phyloP scores from a whole-genome alignment of 2,888 invertebrate genomes.

The Arge pagana region DNA sequence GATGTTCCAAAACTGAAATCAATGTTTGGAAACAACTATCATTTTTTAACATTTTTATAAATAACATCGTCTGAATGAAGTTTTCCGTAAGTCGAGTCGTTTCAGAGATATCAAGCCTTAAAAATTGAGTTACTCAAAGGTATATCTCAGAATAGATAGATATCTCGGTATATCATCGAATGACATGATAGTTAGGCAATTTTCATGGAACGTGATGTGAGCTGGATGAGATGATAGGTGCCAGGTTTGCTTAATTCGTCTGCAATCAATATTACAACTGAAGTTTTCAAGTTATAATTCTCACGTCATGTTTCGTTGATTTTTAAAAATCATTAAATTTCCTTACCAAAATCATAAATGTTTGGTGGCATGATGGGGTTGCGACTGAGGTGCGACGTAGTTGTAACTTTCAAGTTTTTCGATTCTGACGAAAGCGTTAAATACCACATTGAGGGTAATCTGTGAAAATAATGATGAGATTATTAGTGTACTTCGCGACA shows the following conservation, averaged over 20 bases:
- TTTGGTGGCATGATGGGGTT: slow-evolving; percentile 43
- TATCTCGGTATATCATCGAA: too few relatives aligned
- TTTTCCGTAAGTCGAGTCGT: too few relatives aligned
- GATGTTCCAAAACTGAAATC: too few relatives aligned
- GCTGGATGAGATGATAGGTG: neutral
- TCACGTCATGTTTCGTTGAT: too few relatives aligned
- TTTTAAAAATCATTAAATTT: slow-evolving; percentile 24
- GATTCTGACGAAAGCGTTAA: slow-evolving; percentile 36
- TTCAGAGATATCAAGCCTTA: too few relatives aligned
- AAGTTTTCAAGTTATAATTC: neutral
- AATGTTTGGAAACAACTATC: too few relatives aligned
- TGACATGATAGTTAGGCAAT: too few relatives aligned
- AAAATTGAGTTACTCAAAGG: too few relatives aligned
- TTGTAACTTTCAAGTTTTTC: slow-evolving; percentile 31
- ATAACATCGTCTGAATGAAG: too few relatives aligned
- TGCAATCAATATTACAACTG: slow-evolving; percentile 1
- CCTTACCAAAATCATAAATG: slow-evolving; percentile 32
- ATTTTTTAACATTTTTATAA: too few relatives aligned
- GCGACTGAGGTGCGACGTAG: slow-evolving; percentile 38
- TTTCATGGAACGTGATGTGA: neutral
- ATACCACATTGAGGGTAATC: slow-evolving; percentile 33
- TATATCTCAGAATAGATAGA: too few relatives aligned
- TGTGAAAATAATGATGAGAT: slow-evolving; percentile 18
- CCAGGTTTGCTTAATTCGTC: neutral
- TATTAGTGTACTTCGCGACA: neutral